Base-by-base conservation (phyloP, 92 coral and sea anemone genomes). In the Scolanthus callimorphus region DNA sequence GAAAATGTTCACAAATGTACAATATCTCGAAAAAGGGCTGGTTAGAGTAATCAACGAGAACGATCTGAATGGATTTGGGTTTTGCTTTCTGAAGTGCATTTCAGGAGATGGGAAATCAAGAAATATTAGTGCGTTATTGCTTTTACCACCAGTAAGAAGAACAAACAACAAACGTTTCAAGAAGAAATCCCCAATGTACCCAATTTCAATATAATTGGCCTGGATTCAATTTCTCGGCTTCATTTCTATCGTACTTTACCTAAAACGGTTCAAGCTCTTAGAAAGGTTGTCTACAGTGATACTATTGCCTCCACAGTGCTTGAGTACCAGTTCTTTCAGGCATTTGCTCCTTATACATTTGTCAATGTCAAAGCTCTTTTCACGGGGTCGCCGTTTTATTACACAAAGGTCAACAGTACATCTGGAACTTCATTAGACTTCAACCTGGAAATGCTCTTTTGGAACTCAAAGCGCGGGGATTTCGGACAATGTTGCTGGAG, bases 211-310 rank as follows among this genome's bases (percentile, higher is more conserved):
- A 66, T 88, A 31, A 44, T 85, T 30, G 88, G 80, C n/a, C 57
- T 85, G 12, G 86, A 76, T 71, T 86, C 95, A 19, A 85, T 81
- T 38, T 86, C 95, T 27, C 68, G 95, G 29, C 64, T 75, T 27
- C 95, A 86, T 31, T 76, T 81, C 49, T 86, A 81, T 51, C 95
- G 95, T 0, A 75, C 83, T 23, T 62, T 86, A 37, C 76, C 88
- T 0, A 51, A 76, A 47, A 70, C 88, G n/a, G n/a, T n/a, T n/a
- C n/a, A n/a, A n/a, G n/a, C n/a, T n/a, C n/a, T n/a, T n/a, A n/a
- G n/a, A n/a, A 26, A 73, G 20, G 50, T 81, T 17, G 59, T 62
- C 20, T 71, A 81, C 38, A 37, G 57, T 30, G 47, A 55, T 8
- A 34, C 64, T 4, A 31, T 49, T 24, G 62, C 55, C 19, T 70